Percentiles rank a stretch among this genome's conserved stretches.
Conservation (phyloP, 1,140 invertebrate genomes). For the Yoshiicerus persimilis region DNA sequence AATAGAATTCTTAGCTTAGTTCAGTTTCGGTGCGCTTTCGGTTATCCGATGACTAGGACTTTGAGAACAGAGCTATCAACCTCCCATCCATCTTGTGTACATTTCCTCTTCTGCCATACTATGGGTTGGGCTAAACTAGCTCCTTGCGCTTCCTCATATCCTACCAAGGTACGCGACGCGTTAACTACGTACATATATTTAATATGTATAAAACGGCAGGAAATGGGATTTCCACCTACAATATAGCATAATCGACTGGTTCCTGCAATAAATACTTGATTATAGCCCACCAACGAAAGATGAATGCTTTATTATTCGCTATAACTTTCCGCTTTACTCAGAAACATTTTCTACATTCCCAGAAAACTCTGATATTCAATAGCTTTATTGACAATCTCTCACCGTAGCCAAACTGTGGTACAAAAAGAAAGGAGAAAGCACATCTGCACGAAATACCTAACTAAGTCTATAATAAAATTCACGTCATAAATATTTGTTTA, state of each 20-base stretch:
- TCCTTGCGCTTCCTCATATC: neutral
- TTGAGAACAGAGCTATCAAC: neutral
- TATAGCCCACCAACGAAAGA: neutral
- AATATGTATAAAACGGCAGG: neutral
- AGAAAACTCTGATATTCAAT: neutral
- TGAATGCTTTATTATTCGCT: neutral
- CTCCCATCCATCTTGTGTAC: constrained; percentile 15
- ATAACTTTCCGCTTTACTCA: neutral
- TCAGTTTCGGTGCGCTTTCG: neutral
- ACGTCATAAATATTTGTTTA: neutral
- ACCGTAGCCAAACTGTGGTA: neutral
- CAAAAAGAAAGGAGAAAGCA: neutral
- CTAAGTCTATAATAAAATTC: neutral
- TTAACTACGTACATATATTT: neutral
- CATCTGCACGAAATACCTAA: neutral
- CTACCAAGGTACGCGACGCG: neutral
- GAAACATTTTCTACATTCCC: neutral
- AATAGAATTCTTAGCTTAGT: neutral
- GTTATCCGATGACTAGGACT: neutral
- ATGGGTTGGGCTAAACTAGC: neutral
- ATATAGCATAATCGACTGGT: neutral
- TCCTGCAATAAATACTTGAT: neutral
- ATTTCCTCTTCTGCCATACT: neutral
- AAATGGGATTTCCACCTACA: neutral
- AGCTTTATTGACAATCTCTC: neutral